Percentiles rank a stretch among this genome's conserved stretches.
These are phyloP conservation scores for Pseudorhiza aurosa DNA, from an alignment of 30 jellyfish, hydroid and myxozoan genomes.

Conservation along the genomic window DNA sequence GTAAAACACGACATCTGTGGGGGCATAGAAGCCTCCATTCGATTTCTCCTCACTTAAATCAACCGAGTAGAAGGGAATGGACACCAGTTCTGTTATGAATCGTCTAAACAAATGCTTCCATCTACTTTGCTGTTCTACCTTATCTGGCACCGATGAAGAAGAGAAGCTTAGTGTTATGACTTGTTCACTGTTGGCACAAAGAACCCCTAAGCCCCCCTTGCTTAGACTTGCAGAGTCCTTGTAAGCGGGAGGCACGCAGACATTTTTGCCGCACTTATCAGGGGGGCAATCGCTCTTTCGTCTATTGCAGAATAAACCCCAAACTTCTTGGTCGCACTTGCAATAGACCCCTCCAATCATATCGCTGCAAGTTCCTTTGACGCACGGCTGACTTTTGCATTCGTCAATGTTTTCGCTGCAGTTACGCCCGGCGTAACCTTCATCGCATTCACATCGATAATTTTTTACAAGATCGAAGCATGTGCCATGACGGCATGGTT, in stretches of 20 bases:
- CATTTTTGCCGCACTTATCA: slow-evolving; percentile 21
- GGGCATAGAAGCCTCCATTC: slow-evolving; percentile 53
- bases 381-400: slow-evolving; percentile 44
- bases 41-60: slow-evolving; percentile 46
- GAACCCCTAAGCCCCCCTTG: slow-evolving; percentile 13
- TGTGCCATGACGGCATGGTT: slow-evolving; percentile 63
- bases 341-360: slow-evolving; percentile 41
- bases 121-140: neutral
- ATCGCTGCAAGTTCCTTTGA: slow-evolving; percentile 51
- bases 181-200: slow-evolving; percentile 24
- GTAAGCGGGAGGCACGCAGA: slow-evolving; percentile 50
- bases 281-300: slow-evolving; percentile 14
- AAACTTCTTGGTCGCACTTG: neutral
- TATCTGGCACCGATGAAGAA: slow-evolving; percentile 21
- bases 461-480: slow-evolving; percentile 62
- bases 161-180: slow-evolving; percentile 2
- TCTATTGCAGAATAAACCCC: slow-evolving; percentile 53
- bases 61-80: slow-evolving; percentile 38
- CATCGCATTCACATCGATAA: slow-evolving; percentile 69
- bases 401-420: slow-evolving; percentile 45
- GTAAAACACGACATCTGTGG: slow-evolving; percentile 61
- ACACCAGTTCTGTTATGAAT: slow-evolving; percentile 27
- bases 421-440: slow-evolving; percentile 55
- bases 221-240: neutral
- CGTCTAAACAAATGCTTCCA: slow-evolving; percentile 24